Conservation (phyloP, 2,113 vertebrate genomes). For the Dasyurus viverrinus region DNA sequence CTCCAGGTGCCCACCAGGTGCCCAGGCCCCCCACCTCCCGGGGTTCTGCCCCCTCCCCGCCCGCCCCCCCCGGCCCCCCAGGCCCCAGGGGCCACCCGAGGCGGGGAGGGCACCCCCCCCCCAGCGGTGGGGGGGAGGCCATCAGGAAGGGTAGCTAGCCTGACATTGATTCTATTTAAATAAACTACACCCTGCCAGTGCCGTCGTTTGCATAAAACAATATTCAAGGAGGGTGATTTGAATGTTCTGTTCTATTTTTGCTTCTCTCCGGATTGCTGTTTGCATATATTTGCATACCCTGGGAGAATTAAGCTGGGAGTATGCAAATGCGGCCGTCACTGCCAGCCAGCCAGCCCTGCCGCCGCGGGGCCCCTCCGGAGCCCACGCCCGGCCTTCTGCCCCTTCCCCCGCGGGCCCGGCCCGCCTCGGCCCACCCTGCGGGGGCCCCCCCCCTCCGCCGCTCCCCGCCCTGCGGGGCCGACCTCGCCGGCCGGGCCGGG, state of each 20-base stretch:
- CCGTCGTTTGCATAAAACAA: slow-evolving; percentile 90
- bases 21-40: too few species aligned
- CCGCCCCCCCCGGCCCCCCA: too few species aligned
- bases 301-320: slow-evolving; percentile 97
- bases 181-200: slow-evolving; percentile 85
- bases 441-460: too few species aligned
- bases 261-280: slow-evolving; percentile 98
- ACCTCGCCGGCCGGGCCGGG: too few species aligned
- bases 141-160: slow-evolving; percentile 63
- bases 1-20: too few species aligned
- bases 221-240: slow-evolving; percentile 95
- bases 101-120: too few species aligned
- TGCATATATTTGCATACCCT: slow-evolving; percentile 99
- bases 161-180: slow-evolving; percentile 86
- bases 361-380: background rate
- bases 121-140: too few species aligned
- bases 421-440: background rate
- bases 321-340: slow-evolving; percentile 94
- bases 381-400: background rate
- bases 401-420: too few species aligned
- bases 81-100: too few species aligned
- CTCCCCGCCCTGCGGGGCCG: background rate
- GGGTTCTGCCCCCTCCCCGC: too few species aligned
- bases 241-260: slow-evolving; percentile 99
- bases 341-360: slow-evolving; percentile 12